Evolutionary conservation across 2,113 vertebrate genomes (phyloP).

Genomic region (Apteryx mantelli): DNA sequence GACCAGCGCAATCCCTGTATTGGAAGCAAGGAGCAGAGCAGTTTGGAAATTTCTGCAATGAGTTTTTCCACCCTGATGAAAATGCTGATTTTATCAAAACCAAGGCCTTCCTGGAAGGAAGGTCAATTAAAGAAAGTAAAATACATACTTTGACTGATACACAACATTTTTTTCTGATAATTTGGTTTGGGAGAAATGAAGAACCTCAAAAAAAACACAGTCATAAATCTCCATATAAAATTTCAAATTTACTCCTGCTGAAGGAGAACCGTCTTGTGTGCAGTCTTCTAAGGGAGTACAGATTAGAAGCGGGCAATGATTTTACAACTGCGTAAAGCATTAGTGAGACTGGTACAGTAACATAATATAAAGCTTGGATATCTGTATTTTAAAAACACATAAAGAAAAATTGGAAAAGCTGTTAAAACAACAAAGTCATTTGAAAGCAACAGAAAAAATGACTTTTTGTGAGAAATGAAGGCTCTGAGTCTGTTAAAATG

Average conservation of each 20-base stretch:
- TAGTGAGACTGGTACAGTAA: neutral
- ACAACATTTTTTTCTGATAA: neutral
- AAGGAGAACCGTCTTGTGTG: neutral
- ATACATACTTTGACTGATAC: neutral
- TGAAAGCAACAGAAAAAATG: neutral
- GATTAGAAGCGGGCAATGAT: neutral
- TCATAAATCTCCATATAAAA: neutral
- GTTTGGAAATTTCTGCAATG: neutral
- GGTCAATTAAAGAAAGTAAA: neutral
- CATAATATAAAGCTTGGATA: neutral
- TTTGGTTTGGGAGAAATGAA: neutral
- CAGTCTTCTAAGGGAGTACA: neutral
- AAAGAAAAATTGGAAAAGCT: neutral
- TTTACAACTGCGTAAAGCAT: neutral
- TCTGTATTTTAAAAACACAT: neutral
- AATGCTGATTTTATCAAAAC: neutral
- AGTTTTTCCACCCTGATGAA: neutral
- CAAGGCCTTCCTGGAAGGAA: neutral
- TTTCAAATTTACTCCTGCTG: neutral
- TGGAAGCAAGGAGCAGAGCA: neutral
- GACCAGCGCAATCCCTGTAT: neutral
- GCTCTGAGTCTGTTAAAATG: neutral
- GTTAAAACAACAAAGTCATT: neutral
- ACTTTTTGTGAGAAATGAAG: neutral
- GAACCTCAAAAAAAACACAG: neutral